Evolutionary conservation across 2,113 vertebrate genomes (phyloP).

Genomic region (Apodemus sylvaticus): DNA sequence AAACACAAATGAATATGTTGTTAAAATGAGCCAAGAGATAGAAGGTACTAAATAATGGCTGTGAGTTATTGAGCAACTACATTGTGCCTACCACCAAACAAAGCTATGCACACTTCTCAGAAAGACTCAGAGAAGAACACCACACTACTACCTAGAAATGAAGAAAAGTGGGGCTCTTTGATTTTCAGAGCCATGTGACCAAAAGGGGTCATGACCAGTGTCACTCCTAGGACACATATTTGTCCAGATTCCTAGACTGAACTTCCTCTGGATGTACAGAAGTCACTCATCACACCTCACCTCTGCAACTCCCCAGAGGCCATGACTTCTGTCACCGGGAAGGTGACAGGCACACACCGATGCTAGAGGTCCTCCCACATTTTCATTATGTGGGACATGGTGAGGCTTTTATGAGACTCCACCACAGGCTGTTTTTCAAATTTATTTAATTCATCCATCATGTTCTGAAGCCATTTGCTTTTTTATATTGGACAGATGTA

Average conservation of each 20-base stretch:
- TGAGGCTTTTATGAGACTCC: conserved; percentile 75
- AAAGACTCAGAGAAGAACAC: background rate
- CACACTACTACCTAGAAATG: background rate
- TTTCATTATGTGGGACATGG: conserved; percentile 71
- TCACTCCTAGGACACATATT: background rate
- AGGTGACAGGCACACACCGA: background rate
- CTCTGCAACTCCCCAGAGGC: conserved; percentile 25
- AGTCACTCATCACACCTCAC: background rate
- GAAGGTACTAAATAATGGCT: background rate
- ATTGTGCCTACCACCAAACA: background rate
- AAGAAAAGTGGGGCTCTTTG: background rate
- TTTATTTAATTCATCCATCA: conserved; percentile 84
- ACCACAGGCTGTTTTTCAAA: conserved; percentile 79
- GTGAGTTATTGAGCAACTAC: background rate
- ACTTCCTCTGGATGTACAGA: background rate
- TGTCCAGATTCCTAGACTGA: background rate
- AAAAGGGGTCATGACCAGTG: rapidly evolving
- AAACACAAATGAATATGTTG: background rate
- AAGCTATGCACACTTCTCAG: background rate
- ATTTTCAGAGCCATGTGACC: background rate
- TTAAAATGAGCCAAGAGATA: conserved; percentile 17
- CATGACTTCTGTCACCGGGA: conserved; percentile 49
- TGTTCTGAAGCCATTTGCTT: conserved; percentile 80
- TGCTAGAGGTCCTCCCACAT: conserved; percentile 21
- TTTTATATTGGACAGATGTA: conserved; percentile 82